Evolutionary conservation across 2,113 vertebrate genomes (phyloP).

Genomic region (Amblyornis subalaris): DNA sequence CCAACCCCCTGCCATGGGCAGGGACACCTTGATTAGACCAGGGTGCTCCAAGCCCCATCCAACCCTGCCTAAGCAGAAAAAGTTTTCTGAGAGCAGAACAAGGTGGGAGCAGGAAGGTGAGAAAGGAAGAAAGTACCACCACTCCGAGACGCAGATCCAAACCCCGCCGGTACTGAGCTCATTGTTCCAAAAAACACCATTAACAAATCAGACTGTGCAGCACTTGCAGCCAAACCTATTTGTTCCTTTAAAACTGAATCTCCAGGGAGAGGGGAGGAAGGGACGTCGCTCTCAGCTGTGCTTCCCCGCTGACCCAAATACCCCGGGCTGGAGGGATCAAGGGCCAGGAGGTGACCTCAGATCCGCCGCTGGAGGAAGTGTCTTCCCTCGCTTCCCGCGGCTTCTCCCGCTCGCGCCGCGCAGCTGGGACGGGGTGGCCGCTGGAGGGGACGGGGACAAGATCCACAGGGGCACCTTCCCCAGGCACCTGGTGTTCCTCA

Average conservation of each 20-base stretch:
- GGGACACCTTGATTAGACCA: neutral
- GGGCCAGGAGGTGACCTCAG: conserved; percentile 56
- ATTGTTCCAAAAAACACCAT: conserved; percentile 28
- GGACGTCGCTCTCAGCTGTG: conserved; percentile 20
- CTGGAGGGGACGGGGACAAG: neutral
- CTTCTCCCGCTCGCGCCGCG: neutral
- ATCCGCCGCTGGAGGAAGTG: conserved; percentile 45
- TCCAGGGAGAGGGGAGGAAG: conserved; percentile 40
- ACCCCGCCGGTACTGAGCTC: neutral
- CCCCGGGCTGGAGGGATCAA: conserved; percentile 25
- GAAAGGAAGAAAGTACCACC: neutral
- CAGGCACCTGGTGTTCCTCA: neutral
- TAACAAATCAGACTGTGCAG: neutral
- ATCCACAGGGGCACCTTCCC: neutral
- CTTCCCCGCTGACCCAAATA: conserved; percentile 60
- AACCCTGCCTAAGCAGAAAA: neutral
- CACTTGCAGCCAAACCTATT: neutral
- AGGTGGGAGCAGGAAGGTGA: conserved; percentile 3
- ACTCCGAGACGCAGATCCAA: neutral
- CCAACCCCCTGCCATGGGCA: neutral
- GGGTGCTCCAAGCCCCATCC: neutral
- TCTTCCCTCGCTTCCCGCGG: conserved; percentile 53
- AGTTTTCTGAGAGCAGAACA: neutral
- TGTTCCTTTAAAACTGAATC: conserved; percentile 43
- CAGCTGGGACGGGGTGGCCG: neutral